Percentiles rank a stretch among this genome's conserved stretches.
Evolutionary conservation across 2,888 invertebrate genomes (phyloP).

Genomic region (Tribolium freemani): DNA sequence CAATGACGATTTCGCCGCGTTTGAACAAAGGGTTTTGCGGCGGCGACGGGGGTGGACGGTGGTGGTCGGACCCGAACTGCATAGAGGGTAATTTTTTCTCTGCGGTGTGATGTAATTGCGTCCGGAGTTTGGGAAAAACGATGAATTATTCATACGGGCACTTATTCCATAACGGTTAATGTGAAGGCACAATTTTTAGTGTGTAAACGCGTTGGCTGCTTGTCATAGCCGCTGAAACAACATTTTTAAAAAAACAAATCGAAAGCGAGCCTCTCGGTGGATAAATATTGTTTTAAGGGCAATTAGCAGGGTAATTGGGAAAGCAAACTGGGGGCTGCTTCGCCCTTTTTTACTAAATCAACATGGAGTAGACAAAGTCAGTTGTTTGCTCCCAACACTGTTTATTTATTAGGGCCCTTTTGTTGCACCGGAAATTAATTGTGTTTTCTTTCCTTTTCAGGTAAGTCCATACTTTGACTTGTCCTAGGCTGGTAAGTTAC

Average conservation of each 20-base stretch:
- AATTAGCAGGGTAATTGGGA: conserved; percentile 11
- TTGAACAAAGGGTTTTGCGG: conserved; percentile 66
- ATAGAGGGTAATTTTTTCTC: conserved; percentile 69
- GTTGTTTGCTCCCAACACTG: background rate
- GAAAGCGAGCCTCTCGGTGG: background rate
- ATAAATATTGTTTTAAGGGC: conserved; percentile 11
- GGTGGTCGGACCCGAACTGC: conserved; percentile 79
- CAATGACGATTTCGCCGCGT: conserved; percentile 59
- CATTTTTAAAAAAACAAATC: conserved; percentile 10
- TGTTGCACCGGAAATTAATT: conserved; percentile 6
- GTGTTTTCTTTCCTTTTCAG: conserved; percentile 18
- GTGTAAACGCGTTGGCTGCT: background rate
- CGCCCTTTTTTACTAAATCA: conserved; percentile 6
- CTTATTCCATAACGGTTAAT: background rate
- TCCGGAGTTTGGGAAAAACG: background rate
- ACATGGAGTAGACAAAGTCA: background rate
- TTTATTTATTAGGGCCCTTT: background rate
- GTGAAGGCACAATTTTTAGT: background rate
- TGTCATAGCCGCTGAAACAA: background rate
- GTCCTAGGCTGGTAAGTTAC: conserved; percentile 13
- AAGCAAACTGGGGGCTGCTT: background rate
- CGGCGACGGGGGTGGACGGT: conserved; percentile 83
- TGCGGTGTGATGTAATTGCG: background rate
- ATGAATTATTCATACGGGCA: conserved; percentile 12
- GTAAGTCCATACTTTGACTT: conserved; percentile 1